Percentiles rank a stretch among this genome's conserved stretches.
Conservation (phyloP, 1,140 invertebrate species). For the Cyphomyrmex costatus region DNA sequence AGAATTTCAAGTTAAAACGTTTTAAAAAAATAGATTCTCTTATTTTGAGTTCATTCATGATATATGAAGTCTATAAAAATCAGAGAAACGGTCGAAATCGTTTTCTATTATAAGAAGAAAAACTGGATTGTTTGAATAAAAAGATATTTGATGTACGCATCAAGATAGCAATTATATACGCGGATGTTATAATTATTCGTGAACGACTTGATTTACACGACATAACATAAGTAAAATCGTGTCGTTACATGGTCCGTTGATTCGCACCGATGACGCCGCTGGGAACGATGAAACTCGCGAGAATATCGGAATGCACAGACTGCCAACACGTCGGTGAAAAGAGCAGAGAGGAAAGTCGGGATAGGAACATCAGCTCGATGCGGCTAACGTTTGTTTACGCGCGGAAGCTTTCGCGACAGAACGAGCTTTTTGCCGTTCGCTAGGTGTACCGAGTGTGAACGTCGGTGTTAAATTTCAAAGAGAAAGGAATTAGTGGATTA, state of each 20-base stretch:
- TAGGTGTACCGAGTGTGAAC: slow-evolving; percentile 25
- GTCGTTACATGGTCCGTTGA: slow-evolving; percentile 39
- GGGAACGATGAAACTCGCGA: slow-evolving; percentile 52
- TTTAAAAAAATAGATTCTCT: neutral
- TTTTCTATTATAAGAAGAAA: neutral
- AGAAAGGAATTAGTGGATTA: slow-evolving; percentile 33
- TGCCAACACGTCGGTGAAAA: slow-evolving; percentile 27
- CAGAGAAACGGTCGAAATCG: neutral
- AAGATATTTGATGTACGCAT: neutral
- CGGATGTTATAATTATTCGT: slow-evolving; percentile 25
- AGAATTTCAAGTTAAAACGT: neutral
- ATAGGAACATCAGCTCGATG: slow-evolving; percentile 30
- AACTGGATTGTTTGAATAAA: slow-evolving; percentile 2
- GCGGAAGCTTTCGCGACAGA: slow-evolving; percentile 52
- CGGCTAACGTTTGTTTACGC: slow-evolving; percentile 63
- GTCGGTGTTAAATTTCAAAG: slow-evolving; percentile 38
- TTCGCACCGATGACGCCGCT: slow-evolving; percentile 45
- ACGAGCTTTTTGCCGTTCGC: slow-evolving; percentile 38
- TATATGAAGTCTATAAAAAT: neutral
- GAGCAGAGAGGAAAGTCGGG: slow-evolving; percentile 29
- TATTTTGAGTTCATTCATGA: neutral
- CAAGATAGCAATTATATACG: slow-evolving; percentile 33
- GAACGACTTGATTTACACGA: slow-evolving; percentile 40
- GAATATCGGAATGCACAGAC: slow-evolving; percentile 34
- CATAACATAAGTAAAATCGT: slow-evolving; percentile 39